Conservation (phyloP, 2,113 vertebrate genomes). For the Pristiophorus japonicus region DNA sequence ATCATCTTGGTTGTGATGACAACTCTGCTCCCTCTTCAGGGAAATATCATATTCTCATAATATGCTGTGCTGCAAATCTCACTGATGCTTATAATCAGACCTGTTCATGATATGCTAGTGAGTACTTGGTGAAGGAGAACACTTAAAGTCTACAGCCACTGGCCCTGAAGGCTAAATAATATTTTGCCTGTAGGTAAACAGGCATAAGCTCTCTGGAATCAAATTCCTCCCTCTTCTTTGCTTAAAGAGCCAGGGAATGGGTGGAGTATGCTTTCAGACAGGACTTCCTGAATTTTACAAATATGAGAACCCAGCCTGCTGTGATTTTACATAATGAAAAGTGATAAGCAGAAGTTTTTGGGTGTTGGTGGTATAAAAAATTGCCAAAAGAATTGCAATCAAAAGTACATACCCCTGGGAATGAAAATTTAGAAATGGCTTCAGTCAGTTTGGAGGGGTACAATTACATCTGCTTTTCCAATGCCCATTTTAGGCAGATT, state of each 20-base stretch:
- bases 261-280: conserved; percentile 43
- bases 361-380: neutral
- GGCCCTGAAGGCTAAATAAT: neutral
- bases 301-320: conserved; percentile 41
- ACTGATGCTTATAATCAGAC: conserved; percentile 46
- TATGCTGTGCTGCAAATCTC: conserved; percentile 47
- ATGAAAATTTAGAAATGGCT: neutral
- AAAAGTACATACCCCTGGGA: neutral
- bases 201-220: neutral
- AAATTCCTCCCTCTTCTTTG: neutral
- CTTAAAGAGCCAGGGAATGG: conserved; percentile 39
- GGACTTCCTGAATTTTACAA: conserved; percentile 43
- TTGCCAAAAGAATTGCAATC: neutral
- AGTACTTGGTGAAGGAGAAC: conserved; percentile 41
- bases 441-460: neutral
- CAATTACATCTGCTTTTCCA: conserved; percentile 24
- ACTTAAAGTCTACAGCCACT: neutral
- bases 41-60: conserved; percentile 60
- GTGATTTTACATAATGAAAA: neutral
- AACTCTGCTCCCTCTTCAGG: conserved; percentile 60
- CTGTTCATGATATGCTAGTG: conserved; percentile 43
- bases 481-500: neutral
- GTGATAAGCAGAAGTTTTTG: conserved; percentile 17
- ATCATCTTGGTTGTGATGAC: conserved; percentile 75
- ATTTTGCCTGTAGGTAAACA: conserved; percentile 44